Evolutionary conservation across 2,888 invertebrate species (phyloP), one percentile per base, ranked within the genome.

Genomic region (Chrysolina haemoptera): DNA sequence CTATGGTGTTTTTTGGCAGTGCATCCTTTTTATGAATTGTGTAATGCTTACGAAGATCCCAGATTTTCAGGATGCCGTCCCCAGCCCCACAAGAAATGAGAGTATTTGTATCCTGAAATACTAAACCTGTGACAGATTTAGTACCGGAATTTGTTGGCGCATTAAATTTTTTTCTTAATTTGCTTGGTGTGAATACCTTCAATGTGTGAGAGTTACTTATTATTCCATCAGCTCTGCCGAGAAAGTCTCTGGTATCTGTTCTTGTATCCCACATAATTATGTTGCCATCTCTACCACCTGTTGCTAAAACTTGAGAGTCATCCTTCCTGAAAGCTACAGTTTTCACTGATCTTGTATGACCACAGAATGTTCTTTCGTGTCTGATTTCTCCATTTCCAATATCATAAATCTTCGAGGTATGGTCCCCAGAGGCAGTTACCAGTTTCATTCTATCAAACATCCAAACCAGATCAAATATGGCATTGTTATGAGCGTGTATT

Each of bases 381-480:
- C 75, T 79, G 59, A 90, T 85, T 22, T 88, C 86, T 2, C 87
- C 85, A 0, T 87, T 86, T 0, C 88, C 85, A 0, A 95, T 90
- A 84, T 96, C 94, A 94, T 96, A 96, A 16, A 97, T 89, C 72
- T 92, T 90, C 0, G 95, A 94, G 0, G 94, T 93, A 85, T 96
- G 95, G 87, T 97, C 97, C 0, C 94, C 94, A 62, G 96, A 95
- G 0, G 94, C 96, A 5, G 96, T 96, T 0, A 97, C 92, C 73
- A 97, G 90, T 82, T 93, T 94, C 90, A 92, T 91, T 82, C 93
- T 90, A 0, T 91, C 90, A 0, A 94, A 93, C 89, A 94, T 93
- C 97, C 97, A 98, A 0, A 94, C 94, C 68, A 97, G 86, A 86
- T 97, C 97, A 85, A 97, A 97, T 43, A 97, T 94, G 0, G 97